Percentiles rank a stretch among this genome's conserved stretches.
These are phyloP conservation scores for Serrognathus titanus DNA, from an alignment of 2,888 invertebrate species.

Conservation along the genomic window DNA sequence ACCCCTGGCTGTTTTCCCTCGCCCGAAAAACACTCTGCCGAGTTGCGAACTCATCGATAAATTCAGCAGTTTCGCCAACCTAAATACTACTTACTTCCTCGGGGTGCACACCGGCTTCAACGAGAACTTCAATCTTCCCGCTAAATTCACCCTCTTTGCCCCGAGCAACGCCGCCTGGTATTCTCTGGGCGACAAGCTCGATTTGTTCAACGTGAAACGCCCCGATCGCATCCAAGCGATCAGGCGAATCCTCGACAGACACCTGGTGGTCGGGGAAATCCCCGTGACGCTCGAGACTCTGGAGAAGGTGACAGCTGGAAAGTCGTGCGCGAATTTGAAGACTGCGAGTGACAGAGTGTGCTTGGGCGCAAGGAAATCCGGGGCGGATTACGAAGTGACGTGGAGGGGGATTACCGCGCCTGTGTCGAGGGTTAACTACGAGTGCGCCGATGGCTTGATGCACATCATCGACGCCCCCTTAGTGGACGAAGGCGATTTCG, in stretches of 20 bases:
- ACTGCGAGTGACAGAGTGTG: constrained; percentile 17
- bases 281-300: constrained; percentile 72
- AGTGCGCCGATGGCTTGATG: constrained; percentile 91
- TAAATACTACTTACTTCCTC: constrained; percentile 72
- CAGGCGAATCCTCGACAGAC: constrained; percentile 74
- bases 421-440: constrained; percentile 83
- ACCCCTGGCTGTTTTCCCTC: constrained; percentile 83
- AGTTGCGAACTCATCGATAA: constrained; percentile 79
- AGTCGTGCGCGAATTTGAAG: constrained; percentile 15
- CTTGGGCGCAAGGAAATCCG: neutral
- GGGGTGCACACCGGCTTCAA: constrained; percentile 73
- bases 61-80: constrained; percentile 76
- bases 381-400: constrained; percentile 57
- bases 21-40: constrained; percentile 78
- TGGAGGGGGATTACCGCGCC: constrained; percentile 77
- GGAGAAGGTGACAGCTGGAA: constrained; percentile 56
- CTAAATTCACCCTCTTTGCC: constrained; percentile 84
- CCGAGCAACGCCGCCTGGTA: constrained; percentile 84
- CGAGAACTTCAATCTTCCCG: constrained; percentile 53
- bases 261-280: constrained; percentile 73
- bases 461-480: constrained; percentile 88
- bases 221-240: constrained; percentile 74
- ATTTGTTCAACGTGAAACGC: constrained; percentile 38
- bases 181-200: constrained; percentile 33
- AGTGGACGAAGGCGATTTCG: constrained; percentile 65